Conservation (phyloP, 2,113 vertebrate genomes). For the Azemiops feae region DNA sequence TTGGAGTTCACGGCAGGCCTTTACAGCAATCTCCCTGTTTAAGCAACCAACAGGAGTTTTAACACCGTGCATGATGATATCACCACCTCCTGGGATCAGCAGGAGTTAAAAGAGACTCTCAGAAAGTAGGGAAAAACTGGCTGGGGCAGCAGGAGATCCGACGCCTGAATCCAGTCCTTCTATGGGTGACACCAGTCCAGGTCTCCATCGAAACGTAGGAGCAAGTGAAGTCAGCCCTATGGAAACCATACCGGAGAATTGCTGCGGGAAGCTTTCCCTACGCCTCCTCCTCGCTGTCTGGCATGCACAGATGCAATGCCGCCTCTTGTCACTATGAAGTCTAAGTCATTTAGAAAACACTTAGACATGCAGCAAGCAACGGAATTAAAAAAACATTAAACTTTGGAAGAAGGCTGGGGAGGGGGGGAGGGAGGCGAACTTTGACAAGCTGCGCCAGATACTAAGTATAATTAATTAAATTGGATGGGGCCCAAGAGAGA, state of each 20-base stretch:
- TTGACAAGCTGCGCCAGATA: conserved; percentile 68
- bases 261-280: conserved; percentile 25
- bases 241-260: conserved; percentile 24
- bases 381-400: conserved; percentile 68
- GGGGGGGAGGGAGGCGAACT: conserved; percentile 36
- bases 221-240: not conserved
- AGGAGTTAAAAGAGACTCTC: not conserved
- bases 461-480: conserved; percentile 71
- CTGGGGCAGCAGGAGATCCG: accelerated
- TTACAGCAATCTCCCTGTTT: not conserved
- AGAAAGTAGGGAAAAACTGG: not conserved
- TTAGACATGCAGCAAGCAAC: conserved; percentile 57
- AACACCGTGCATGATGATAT: not conserved
- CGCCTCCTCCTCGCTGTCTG: conserved; percentile 40
- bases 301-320: conserved; percentile 17
- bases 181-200: accelerated
- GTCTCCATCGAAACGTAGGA: accelerated
- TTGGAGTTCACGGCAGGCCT: not conserved
- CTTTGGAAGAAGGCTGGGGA: conserved; percentile 55
- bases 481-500: conserved; percentile 64
- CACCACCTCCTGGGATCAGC: not conserved
- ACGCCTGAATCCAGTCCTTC: not conserved
- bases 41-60: not conserved
- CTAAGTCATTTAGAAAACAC: conserved; percentile 51
- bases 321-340: conserved; percentile 39